Conservation (phyloP, 2,113 vertebrate genomes). For the Nestor notabilis region DNA sequence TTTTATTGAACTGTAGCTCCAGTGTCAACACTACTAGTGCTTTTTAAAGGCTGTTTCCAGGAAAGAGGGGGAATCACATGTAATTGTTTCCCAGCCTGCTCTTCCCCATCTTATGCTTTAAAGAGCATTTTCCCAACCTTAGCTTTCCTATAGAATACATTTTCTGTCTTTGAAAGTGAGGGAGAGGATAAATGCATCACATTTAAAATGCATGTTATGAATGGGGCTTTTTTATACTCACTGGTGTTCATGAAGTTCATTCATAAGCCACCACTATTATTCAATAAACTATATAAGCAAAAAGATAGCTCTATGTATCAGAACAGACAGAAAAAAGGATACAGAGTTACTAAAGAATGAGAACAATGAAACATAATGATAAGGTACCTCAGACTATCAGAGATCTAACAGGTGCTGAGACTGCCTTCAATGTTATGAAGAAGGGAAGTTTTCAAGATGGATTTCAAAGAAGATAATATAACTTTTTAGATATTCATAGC, state of each 20-base stretch:
- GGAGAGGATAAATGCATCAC: background rate
- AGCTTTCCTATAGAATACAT: background rate
- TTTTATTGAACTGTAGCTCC: background rate
- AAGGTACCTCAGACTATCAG: background rate
- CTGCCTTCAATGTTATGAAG: background rate
- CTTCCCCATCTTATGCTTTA: background rate
- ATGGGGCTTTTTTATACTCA: background rate
- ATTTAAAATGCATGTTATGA: background rate
- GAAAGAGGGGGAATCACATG: background rate
- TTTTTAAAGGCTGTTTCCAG: conserved; percentile 9
- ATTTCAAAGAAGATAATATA: background rate
- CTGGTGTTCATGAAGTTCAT: background rate
- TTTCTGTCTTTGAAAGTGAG: background rate
- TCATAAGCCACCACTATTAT: background rate
- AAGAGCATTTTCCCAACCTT: background rate
- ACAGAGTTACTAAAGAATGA: background rate
- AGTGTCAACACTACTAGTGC: background rate
- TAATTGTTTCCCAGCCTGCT: background rate
- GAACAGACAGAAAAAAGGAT: background rate
- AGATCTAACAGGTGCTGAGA: background rate
- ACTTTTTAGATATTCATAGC: background rate
- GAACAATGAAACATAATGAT: background rate
- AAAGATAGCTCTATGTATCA: background rate
- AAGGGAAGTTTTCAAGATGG: background rate
- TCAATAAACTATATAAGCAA: background rate